phyloP scores from a whole-genome alignment of 2,113 vertebrate genomes.

The Lophius piscatorius region DNA sequence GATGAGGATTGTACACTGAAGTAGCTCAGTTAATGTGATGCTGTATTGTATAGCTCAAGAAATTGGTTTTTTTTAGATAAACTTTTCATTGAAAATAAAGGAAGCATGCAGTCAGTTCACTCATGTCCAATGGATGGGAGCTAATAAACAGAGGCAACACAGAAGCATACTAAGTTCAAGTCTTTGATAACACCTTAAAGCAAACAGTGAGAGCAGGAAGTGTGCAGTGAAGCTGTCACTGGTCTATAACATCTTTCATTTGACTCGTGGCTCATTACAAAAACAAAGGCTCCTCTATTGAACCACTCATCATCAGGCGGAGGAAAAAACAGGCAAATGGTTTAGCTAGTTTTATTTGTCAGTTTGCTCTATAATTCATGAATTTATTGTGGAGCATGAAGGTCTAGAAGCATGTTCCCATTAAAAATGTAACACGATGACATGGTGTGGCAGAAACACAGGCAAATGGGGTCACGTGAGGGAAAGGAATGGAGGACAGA shows the following conservation, averaged over 20 bases:
- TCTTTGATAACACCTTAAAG: slow-evolving; percentile 19
- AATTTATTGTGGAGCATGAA: slow-evolving; percentile 48
- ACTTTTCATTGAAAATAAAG: slow-evolving; percentile 12
- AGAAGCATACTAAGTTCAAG: slow-evolving; percentile 1
- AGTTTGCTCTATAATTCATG: slow-evolving; percentile 69
- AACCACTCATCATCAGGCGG: slow-evolving; percentile 11
- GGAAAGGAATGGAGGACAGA: slow-evolving; percentile 5
- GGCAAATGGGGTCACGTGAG: slow-evolving; percentile 38
- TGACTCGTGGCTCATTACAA: slow-evolving; percentile 12
- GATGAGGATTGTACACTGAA: not conserved
- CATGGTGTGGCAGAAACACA: slow-evolving; percentile 44
- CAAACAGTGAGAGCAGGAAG: slow-evolving; percentile 2
- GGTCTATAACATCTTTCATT: slow-evolving; percentile 6
- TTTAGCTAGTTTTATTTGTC: slow-evolving; percentile 57
- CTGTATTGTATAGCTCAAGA: not conserved
- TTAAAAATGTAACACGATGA: slow-evolving; percentile 67
- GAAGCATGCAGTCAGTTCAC: slow-evolving; percentile 3
- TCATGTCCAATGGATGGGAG: not conserved
- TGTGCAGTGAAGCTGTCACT: slow-evolving; percentile 1
- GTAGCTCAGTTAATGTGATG: no score
- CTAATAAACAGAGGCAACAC: not conserved
- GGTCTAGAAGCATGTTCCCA: slow-evolving; percentile 51
- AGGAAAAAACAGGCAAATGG: slow-evolving; percentile 32
- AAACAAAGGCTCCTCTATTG: slow-evolving; percentile 18
- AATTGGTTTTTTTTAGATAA: not conserved